These are phyloP conservation scores for Chrysemys picta DNA, from an alignment of 2,113 vertebrate species.

Conservation along the genomic window DNA sequence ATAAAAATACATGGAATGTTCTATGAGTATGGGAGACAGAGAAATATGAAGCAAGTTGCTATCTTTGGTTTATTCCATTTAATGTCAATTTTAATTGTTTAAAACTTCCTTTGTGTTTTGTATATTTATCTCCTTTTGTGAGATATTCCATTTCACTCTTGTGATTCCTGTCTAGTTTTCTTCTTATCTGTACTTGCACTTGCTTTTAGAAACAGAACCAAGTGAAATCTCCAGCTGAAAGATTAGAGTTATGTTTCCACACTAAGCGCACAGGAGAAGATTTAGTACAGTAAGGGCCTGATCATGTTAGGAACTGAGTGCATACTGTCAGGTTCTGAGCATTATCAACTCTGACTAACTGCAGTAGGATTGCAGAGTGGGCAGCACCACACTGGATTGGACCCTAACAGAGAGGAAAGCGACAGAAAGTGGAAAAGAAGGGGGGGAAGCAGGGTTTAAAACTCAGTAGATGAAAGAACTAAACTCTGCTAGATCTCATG, in stretches of 20 bases:
- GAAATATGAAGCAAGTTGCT: background rate
- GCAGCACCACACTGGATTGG: background rate
- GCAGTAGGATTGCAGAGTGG: background rate
- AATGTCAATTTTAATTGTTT: background rate
- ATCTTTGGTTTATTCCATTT: background rate
- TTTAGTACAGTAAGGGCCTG: background rate
- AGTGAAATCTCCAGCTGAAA: slow-evolving; percentile 35
- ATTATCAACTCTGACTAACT: slow-evolving; percentile 16
- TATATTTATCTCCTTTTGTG: background rate
- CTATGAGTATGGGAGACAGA: background rate
- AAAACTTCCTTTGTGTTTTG: background rate
- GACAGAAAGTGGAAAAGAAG: slow-evolving; percentile 13
- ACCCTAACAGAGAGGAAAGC: background rate
- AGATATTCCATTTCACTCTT: background rate
- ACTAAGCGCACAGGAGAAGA: slow-evolving; percentile 44
- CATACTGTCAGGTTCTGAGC: background rate
- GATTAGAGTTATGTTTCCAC: slow-evolving; percentile 55
- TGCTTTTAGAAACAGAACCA: slow-evolving; percentile 38
- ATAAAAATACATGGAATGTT: background rate
- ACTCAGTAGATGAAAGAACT: background rate
- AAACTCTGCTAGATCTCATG: background rate
- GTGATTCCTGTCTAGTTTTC: background rate
- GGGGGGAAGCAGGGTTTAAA: background rate
- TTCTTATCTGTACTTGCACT: background rate
- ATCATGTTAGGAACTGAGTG: slow-evolving; percentile 13